Evolutionary conservation across 2,888 invertebrate species (phyloP), one percentile per base, ranked within the genome.

Genomic region (Trachelus troglodyta): DNA sequence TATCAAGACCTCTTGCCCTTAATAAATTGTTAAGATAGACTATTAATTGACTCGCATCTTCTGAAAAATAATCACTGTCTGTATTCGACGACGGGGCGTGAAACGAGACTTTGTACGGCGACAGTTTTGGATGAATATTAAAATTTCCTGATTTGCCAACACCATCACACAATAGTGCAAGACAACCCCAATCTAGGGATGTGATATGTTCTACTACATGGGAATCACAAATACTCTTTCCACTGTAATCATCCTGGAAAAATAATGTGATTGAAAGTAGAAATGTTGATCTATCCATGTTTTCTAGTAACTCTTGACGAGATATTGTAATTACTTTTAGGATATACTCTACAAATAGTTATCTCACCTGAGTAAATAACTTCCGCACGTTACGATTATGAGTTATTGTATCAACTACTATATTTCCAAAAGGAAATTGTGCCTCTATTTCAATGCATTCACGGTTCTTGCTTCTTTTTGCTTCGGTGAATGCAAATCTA

Each of bases 21-120:
- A 95, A 87, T 78, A 93, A 92, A 85, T 93, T 92, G 80, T 93
- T 92, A 37, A 95, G 86, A 87, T 94, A 94, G 6, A 92, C 86
- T 56, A 94, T 92, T 68, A 95, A 90, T 80, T 94, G 93, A 68
- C 89, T 89, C 34, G 95, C 87, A 83, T 94, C 94, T 75, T 90
- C 91, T 77, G 81, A 80, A 74, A 81, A 84, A 56, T 84, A 81
- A 69, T 89, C 86, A 80, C 31, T 31, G 33, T 90, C 89, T 86
- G 93, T 93, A 91, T 89, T 90, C 80, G 83, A 88, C 87, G 76
- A 73, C 35, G 93, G 88, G 75, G 94, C 89, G 33, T 94, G 93
- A 89, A 96, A 94, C 74, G 94, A 93, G 80, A 96, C 94, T 93
- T 96, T 96, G 87, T 95, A 96, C 0, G 97, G 97, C 23, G 96